Conservation (phyloP, 1,140 invertebrate species). For the Meloidogyne chitwoodi region DNA sequence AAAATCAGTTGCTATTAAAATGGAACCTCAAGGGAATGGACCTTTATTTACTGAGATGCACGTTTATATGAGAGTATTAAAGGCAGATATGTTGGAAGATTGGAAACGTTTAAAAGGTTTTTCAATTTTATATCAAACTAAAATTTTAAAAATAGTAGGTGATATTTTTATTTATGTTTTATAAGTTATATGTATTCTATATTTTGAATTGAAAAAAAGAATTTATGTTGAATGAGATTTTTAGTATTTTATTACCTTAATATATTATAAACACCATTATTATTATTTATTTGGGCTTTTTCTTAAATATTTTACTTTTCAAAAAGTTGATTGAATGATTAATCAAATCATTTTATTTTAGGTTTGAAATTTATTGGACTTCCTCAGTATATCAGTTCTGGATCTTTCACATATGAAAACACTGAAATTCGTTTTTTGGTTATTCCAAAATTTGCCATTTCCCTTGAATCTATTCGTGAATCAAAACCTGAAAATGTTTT, state of each 20-base stretch:
- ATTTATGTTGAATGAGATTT: too few species aligned
- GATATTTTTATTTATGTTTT: too few species aligned
- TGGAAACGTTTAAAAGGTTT: constrained; percentile 44
- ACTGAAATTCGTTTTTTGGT: constrained; percentile 37
- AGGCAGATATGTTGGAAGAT: constrained; percentile 31
- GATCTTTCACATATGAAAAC: constrained; percentile 35
- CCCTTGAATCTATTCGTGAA: constrained; percentile 33
- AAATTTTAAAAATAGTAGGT: too few species aligned
- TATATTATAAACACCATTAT: too few species aligned
- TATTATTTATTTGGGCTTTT: too few species aligned
- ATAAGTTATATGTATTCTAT: too few species aligned
- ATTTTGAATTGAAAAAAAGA: not conserved
- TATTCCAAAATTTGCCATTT: constrained; percentile 40
- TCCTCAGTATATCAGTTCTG: constrained; percentile 34
- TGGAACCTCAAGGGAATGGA: constrained; percentile 46
- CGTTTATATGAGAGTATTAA: constrained; percentile 44
- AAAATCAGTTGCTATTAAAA: constrained; percentile 42
- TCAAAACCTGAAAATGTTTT: constrained; percentile 8
- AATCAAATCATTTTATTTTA: constrained; percentile 20
- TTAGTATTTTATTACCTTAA: too few species aligned
- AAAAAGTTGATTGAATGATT: too few species aligned
- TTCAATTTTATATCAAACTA: too few species aligned
- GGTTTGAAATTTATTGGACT: constrained; percentile 38
- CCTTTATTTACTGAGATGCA: constrained; percentile 50
- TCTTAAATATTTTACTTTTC: too few species aligned